Percentiles rank a stretch among this genome's conserved stretches.
phyloP scores from a whole-genome alignment of 2,888 invertebrate species.

The Dioctria linearis region DNA sequence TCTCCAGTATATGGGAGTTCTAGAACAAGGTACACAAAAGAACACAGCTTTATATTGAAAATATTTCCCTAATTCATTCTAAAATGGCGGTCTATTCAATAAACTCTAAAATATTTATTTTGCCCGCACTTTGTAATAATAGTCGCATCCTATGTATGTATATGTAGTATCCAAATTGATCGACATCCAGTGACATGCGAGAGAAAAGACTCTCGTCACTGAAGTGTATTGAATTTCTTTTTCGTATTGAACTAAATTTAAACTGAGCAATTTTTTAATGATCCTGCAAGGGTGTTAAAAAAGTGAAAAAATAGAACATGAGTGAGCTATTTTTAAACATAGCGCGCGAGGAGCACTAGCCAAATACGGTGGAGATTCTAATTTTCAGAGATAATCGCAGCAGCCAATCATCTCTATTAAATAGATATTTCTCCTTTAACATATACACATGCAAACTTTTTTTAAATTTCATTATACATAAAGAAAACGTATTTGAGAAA shows the following conservation, averaged over 20 bases:
- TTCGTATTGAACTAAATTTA: constrained; percentile 22
- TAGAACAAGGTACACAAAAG: too few relatives aligned
- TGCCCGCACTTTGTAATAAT: too few relatives aligned
- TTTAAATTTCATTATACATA: not conserved
- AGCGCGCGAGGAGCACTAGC: constrained; percentile 25
- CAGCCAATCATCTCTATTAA: not conserved
- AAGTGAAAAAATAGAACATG: constrained; percentile 33
- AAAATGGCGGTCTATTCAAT: too few relatives aligned
- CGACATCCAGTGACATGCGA: too few relatives aligned
- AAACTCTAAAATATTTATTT: too few relatives aligned
- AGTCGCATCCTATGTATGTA: too few relatives aligned
- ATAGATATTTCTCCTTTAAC: too few relatives aligned
- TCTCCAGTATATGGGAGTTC: too few relatives aligned
- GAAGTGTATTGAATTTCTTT: constrained; percentile 33
- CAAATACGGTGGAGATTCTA: constrained; percentile 49
- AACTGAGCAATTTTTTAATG: constrained; percentile 15
- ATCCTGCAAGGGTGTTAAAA: constrained; percentile 24
- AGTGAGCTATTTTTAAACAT: constrained; percentile 26
- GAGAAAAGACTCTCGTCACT: too few relatives aligned
- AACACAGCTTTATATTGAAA: too few relatives aligned
- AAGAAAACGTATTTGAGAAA: not conserved
- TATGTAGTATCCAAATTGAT: too few relatives aligned
- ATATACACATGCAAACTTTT: not conserved
- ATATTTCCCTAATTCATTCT: too few relatives aligned
- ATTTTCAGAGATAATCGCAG: not conserved